These are phyloP conservation scores for Bos taurus DNA, from an alignment of 2,113 vertebrate genomes.

Conservation along the genomic window ARS-UCD2.0 NC_037348.1:43313001-43313500, in stretches of 20 bases:
- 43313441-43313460: not conserved
- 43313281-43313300: not conserved
- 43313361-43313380: not conserved
- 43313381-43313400: not conserved
- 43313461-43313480: not conserved
- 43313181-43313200: not conserved
- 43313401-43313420: not conserved
- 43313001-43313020: not conserved
- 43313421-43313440: not conserved
- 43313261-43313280: not conserved
- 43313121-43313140: not conserved
- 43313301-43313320: not conserved
- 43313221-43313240: not conserved
- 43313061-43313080: not conserved
- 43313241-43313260: not conserved
- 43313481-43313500: not conserved
- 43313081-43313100: not conserved
- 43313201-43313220: not conserved
- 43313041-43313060: not conserved
- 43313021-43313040: not conserved
- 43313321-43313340: not conserved
- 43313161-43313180: not conserved
- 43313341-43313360: not conserved
- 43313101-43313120: not conserved
- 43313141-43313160: not conserved